Evolutionary conservation across 2,797 vertebrate species (phyloP), one percentile per base, ranked within the genome.

Genomic region (Bufotes viridis): DNA sequence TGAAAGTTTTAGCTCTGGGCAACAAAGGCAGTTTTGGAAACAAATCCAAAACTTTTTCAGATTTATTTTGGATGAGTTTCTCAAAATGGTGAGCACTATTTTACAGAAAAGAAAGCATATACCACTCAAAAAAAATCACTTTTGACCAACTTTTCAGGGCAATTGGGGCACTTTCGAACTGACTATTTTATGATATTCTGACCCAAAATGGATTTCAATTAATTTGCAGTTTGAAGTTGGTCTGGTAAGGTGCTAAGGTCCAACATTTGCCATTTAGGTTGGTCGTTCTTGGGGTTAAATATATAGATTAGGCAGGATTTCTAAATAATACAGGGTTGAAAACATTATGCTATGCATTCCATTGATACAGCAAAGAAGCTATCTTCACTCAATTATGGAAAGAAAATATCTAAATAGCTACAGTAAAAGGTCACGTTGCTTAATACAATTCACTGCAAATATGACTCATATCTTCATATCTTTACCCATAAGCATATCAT

Each of bases 391-490:
- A 55, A 70, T 84, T 26, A 87, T 26, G 88, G 49, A 67, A 70
- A 82, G 60, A 90, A 78, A 53, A 92, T 90, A 89, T 82, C 79
- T 34, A 53, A 61, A 82, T 22, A 82, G 61, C 51, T 53, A 51
- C 17, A 86, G 84, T 65, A 67, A 70, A 76, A 85, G 78, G 79
- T 70, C 51, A 72, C 20, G 26, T 80, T 34, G 26, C 69, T 87
- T 49, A 53, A 24, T 69, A 86, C 63, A 72, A 55, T 55, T 83
- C 51, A 24, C 49, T 42, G 49, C 42, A 87, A 86, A 86, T 55
- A 85, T 93, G 94, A 93, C 91, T 94, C 93, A 94, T 42, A 42
- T 42, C 34, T 42, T 91, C 91, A 91, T 87, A 92, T 90, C 89
- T 87, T 91, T 92, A 90, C 90, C 67, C 49, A 81, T 90, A 90